phyloP scores from a whole-genome alignment of 2,888 invertebrate genomes.

The Esperia sulphurella region DNA sequence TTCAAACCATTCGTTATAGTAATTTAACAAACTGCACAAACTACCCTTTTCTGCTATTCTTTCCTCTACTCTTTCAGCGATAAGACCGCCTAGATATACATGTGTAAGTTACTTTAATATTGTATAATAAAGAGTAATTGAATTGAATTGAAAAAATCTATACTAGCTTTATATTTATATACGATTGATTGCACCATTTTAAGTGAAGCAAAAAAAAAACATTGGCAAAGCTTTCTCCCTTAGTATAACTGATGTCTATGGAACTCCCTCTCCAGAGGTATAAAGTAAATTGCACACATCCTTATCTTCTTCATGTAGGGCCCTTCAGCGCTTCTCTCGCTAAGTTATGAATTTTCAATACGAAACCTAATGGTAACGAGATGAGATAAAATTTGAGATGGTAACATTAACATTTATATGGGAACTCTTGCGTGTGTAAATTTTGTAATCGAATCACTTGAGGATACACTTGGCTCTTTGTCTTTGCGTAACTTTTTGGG shows the following conservation, averaged over 20 bases:
- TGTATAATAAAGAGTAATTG: too few relatives aligned
- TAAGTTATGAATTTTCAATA: constrained; percentile 57
- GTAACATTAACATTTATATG: constrained; percentile 35
- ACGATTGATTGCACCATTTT: too few relatives aligned
- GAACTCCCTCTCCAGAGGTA: constrained; percentile 22
- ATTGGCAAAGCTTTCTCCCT: neutral
- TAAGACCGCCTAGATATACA: too few relatives aligned
- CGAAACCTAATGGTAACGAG: constrained; percentile 32
- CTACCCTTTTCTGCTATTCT: too few relatives aligned
- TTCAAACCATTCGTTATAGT: too few relatives aligned
- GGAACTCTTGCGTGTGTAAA: constrained; percentile 9
- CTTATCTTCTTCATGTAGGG: constrained; percentile 35
- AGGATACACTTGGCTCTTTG: neutral
- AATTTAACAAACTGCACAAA: too few relatives aligned
- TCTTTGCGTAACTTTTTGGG: neutral
- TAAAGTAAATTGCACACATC: constrained; percentile 56
- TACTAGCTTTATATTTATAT: too few relatives aligned
- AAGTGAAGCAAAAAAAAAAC: too few relatives aligned
- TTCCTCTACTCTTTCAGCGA: too few relatives aligned
- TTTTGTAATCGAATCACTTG: constrained; percentile 10
- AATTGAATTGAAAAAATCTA: too few relatives aligned
- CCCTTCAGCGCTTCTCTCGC: constrained; percentile 28
- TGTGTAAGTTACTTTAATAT: too few relatives aligned
- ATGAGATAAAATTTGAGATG: constrained; percentile 25
- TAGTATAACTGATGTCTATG: neutral